phyloP scores from a whole-genome alignment of 2,888 invertebrate genomes.

The Drosophila heteroneura region DNA sequence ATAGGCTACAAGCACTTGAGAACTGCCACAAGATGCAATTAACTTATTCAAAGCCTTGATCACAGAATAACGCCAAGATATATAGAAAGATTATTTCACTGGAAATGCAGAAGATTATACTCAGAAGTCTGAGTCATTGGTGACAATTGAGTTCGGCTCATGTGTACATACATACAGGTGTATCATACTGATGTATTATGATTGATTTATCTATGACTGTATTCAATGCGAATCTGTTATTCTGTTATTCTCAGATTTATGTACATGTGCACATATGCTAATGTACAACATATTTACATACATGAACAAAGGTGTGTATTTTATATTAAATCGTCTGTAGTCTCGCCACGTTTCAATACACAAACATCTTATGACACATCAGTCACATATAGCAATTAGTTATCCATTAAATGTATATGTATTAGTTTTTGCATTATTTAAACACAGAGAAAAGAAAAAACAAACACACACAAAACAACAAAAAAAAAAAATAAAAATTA shows the following conservation, averaged over 20 bases:
- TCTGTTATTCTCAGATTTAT: not conserved
- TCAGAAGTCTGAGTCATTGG: not conserved
- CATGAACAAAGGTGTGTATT: not conserved
- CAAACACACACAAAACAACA: constrained; percentile 11
- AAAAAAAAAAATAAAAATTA: not conserved
- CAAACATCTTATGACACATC: constrained; percentile 23
- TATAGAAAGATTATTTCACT: not conserved
- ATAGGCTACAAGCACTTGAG: not conserved
- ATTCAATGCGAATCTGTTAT: not conserved
- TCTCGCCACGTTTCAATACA: constrained; percentile 5
- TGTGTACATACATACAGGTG: not conserved
- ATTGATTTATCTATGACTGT: not conserved
- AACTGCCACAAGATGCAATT: constrained; percentile 2
- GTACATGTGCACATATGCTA: not conserved
- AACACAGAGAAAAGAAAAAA: constrained; percentile 20
- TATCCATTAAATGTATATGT: constrained; percentile 10
- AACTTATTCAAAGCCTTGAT: not conserved
- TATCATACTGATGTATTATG: no score
- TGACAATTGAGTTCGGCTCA: not conserved
- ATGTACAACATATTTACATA: not conserved
- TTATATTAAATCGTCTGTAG: not conserved
- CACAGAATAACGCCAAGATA: not conserved
- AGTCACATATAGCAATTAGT: constrained; percentile 10
- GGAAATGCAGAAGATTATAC: not conserved
- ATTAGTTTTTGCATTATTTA: constrained; percentile 12